Percentiles rank a stretch among this genome's conserved stretches.
phyloP scores from a whole-genome alignment of 2,888 invertebrate genomes.

The Perdita meconis region DNA sequence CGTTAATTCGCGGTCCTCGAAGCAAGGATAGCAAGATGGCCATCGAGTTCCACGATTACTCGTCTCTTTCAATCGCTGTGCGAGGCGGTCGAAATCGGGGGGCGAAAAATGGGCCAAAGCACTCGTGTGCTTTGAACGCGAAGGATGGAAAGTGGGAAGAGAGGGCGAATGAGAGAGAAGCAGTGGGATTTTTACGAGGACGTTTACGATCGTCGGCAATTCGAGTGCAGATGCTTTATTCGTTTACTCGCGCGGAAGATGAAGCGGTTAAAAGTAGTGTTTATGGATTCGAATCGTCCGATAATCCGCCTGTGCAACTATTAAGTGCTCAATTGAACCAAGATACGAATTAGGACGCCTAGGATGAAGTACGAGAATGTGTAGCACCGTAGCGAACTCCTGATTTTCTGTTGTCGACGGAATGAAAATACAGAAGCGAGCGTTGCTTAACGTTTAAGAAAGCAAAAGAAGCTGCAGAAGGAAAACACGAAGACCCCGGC shows the following conservation, averaged over 20 bases:
- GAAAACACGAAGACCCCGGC: conserved; percentile 28
- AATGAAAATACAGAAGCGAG: too few species aligned
- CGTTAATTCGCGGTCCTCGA: conserved; percentile 61
- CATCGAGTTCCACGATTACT: not conserved
- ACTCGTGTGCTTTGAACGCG: not conserved
- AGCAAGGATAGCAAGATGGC: conserved; percentile 42
- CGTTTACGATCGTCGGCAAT: conserved; percentile 40
- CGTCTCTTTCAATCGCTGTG: conserved; percentile 8
- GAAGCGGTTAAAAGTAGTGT: conserved; percentile 42
- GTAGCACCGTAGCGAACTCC: not conserved
- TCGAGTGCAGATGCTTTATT: conserved; percentile 38
- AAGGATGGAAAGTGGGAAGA: not conserved
- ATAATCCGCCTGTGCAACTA: conserved; percentile 21
- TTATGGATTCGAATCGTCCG: conserved; percentile 49
- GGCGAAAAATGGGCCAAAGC: conserved; percentile 17
- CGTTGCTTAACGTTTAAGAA: too few species aligned
- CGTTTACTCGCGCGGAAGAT: conserved; percentile 27
- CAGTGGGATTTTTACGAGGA: conserved; percentile 35
- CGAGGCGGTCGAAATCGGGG: not conserved
- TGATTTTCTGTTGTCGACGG: not conserved
- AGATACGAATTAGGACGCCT: too few species aligned
- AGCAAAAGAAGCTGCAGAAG: not conserved
- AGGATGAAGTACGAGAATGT: not conserved
- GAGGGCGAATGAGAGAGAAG: not conserved
- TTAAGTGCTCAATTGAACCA: conserved; percentile 16